Percentiles rank a stretch among this genome's conserved stretches.
Conservation (phyloP, 2,797 vertebrate species). For the Podarcis siculus region DNA sequence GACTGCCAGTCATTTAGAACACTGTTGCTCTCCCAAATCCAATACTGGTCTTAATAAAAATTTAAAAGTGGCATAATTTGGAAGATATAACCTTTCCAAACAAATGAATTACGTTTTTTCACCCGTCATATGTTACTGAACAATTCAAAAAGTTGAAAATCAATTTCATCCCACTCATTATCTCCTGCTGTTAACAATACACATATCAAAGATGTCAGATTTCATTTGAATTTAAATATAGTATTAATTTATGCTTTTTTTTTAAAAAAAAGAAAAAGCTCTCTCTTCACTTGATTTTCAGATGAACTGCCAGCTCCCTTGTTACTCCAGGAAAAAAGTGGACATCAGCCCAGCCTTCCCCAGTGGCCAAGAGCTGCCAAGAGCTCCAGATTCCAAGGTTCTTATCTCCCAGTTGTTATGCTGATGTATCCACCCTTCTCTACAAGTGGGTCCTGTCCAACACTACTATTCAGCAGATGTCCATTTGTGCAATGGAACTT, state of each 20-base stretch:
- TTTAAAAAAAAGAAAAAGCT: neutral
- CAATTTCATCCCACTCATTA: constrained; percentile 2
- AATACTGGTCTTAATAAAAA: neutral
- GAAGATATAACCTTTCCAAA: neutral
- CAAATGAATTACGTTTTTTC: neutral
- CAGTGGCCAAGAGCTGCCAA: neutral
- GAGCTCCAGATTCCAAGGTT: neutral
- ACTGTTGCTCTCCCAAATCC: neutral
- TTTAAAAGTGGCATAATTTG: neutral
- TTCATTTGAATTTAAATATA: neutral
- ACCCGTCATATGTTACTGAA: neutral
- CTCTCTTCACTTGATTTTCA: neutral
- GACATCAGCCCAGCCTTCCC: neutral
- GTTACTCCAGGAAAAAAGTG: neutral
- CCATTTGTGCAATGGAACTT: no score
- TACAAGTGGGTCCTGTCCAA: constrained; percentile 6
- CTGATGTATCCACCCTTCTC: constrained; percentile 26
- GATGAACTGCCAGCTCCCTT: neutral
- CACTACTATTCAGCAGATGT: neutral
- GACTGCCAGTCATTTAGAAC: constrained; percentile 8
- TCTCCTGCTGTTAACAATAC: neutral
- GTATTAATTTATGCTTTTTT: neutral
- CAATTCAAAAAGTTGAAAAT: constrained; percentile 7
- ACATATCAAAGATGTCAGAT: neutral
- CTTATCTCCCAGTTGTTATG: neutral